These are phyloP conservation scores for Stomatorhinus walkeri DNA, from an alignment of 2,797 vertebrate species.

Conservation along the genomic window DNA sequence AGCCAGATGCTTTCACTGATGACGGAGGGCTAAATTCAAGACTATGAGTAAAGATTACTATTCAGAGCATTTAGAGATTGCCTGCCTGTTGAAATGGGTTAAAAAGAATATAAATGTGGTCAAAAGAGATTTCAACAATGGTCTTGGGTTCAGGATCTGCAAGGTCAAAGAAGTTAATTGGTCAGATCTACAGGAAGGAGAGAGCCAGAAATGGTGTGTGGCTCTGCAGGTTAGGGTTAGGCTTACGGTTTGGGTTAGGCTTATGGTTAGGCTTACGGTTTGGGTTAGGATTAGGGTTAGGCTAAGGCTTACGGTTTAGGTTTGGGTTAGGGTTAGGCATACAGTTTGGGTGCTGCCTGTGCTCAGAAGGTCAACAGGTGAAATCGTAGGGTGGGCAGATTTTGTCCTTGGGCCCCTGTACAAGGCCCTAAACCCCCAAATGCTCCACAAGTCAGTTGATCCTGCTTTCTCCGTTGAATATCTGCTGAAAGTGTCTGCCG, in stretches of 20 bases:
- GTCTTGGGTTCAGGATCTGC: background rate
- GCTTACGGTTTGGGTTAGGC: background rate
- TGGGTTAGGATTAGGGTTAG: background rate
- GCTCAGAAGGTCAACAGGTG: background rate
- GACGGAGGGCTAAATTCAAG: background rate
- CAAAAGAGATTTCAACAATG: background rate
- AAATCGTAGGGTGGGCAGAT: background rate
- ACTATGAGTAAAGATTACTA: background rate
- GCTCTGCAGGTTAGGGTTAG: background rate
- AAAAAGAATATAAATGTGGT: background rate
- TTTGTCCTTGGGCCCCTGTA: background rate
- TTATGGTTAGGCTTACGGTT: background rate
- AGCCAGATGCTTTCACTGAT: background rate
- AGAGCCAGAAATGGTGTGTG: background rate
- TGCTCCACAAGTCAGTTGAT: background rate
- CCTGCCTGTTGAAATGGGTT: background rate
- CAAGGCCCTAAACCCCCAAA: background rate
- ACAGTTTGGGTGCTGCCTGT: background rate
- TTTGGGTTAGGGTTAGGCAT: too few species aligned
- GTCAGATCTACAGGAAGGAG: background rate
- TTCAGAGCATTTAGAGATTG: background rate
- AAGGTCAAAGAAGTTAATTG: background rate
- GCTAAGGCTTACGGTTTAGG: too few species aligned
- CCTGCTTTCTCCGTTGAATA: background rate
- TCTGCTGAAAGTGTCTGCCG: background rate